These are phyloP conservation scores for Cynodonichthys magdalenae DNA, from an alignment of 2,797 vertebrate species.

Conservation along the genomic window DNA sequence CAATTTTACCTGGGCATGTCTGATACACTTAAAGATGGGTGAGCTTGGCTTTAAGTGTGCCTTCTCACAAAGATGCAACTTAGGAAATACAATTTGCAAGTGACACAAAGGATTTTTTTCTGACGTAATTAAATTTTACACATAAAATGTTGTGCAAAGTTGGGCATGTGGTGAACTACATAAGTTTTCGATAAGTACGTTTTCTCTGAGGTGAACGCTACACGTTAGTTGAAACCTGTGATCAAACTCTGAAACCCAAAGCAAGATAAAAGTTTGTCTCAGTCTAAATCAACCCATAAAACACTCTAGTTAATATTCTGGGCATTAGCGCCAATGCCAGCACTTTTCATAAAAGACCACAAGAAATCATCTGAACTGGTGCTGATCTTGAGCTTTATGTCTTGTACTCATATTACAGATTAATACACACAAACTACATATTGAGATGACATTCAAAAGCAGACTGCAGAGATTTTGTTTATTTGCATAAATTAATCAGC, in stretches of 20 bases:
- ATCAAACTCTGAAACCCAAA: not conserved
- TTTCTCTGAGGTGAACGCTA: not conserved
- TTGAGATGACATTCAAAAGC: conserved; percentile 1
- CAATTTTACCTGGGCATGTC: no score
- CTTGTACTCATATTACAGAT: not conserved
- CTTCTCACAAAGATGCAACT: no score
- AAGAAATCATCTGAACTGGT: not conserved
- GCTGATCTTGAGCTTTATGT: not conserved
- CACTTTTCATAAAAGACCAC: not conserved
- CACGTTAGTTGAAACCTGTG: not conserved
- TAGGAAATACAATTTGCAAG: no score
- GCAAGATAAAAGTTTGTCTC: not conserved
- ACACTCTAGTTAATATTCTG: not conserved
- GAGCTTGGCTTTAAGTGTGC: no score
- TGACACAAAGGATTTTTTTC: no score
- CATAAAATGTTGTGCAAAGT: no score
- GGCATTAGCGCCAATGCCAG: not conserved
- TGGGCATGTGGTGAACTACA: no score
- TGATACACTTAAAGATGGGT: no score
- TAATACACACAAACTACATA: conserved; percentile 3
- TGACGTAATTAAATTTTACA: no score
- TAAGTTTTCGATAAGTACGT: not conserved
- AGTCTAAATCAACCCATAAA: conserved; percentile 8
- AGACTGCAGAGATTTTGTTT: not conserved
- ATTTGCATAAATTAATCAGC: conserved; percentile 11